These are phyloP conservation scores for Eclectus roratus DNA, from an alignment of 2,113 vertebrate species.

Conservation along the genomic window DNA sequence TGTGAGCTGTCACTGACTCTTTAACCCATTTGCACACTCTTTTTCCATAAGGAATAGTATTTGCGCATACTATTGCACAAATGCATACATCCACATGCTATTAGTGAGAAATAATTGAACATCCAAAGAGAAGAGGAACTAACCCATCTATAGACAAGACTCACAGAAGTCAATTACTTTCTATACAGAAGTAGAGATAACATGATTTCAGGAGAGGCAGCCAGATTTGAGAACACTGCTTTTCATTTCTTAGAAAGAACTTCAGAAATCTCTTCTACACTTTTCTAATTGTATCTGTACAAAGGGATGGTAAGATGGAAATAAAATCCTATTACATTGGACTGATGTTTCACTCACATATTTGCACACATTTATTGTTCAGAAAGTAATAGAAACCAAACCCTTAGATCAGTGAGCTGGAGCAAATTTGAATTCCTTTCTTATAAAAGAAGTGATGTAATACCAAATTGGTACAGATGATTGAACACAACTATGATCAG, in stretches of 20 bases:
- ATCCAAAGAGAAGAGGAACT: not conserved
- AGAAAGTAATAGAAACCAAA: not conserved
- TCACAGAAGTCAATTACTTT: not conserved
- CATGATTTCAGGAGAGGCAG: not conserved
- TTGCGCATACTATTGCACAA: not conserved
- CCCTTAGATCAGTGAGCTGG: not conserved
- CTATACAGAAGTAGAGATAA: not conserved
- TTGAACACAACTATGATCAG: not conserved
- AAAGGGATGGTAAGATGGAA: not conserved
- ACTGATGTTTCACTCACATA: not conserved
- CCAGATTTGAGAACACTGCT: not conserved
- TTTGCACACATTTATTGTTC: not conserved
- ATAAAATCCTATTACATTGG: not conserved
- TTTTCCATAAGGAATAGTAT: not conserved
- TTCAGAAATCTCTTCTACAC: not conserved
- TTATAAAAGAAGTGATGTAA: not conserved
- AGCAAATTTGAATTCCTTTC: not conserved
- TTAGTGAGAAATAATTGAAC: not conserved
- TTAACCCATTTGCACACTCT: not conserved
- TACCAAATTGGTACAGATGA: not conserved
- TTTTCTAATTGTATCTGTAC: not conserved
- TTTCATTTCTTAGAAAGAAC: not conserved
- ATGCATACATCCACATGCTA: not conserved
- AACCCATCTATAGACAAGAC: not conserved
- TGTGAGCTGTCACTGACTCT: not conserved